phyloP scores from a whole-genome alignment of 2,888 invertebrate genomes.

The Hydriomena furcata region DNA sequence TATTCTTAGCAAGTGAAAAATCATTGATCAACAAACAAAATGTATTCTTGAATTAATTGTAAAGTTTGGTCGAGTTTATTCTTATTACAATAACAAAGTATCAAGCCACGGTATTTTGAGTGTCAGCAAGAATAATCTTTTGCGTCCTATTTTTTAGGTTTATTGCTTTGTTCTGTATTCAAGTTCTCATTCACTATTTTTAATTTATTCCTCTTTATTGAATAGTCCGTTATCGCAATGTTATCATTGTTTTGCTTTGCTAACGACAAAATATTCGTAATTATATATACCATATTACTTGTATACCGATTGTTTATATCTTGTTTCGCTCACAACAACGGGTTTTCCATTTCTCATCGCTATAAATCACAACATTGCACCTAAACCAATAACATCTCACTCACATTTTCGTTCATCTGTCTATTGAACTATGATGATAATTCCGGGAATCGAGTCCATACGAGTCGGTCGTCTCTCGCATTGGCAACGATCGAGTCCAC shows the following conservation, averaged over 20 bases:
- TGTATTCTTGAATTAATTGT: background rate
- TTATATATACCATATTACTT: slow-evolving; percentile 10
- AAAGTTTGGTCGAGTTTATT: no score
- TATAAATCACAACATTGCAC: background rate
- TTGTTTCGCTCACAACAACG: slow-evolving; percentile 5
- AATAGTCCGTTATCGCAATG: slow-evolving; percentile 25
- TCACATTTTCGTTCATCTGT: slow-evolving; percentile 1
- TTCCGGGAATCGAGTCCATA: slow-evolving; percentile 83
- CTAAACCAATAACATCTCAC: background rate
- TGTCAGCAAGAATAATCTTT: no score
- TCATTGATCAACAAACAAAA: slow-evolving; percentile 16
- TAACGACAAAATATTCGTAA: slow-evolving; percentile 1
- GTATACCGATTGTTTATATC: slow-evolving; percentile 3
- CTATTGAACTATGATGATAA: slow-evolving; percentile 78
- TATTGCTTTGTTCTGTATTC: slow-evolving; percentile 32
- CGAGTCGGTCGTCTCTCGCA: slow-evolving; percentile 56
- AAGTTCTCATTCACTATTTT: slow-evolving; percentile 21
- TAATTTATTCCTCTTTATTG: slow-evolving; percentile 28
- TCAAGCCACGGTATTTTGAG: no score
- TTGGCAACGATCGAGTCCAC: slow-evolving; percentile 54
- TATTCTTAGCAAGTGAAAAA: no score
- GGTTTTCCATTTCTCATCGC: slow-evolving; percentile 5
- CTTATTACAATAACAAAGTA: no score
- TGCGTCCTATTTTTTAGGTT: slow-evolving; percentile 30
- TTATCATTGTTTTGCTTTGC: slow-evolving; percentile 32